phyloP scores from a whole-genome alignment of 2,888 invertebrate species.

The Nomada ruficornis region DNA sequence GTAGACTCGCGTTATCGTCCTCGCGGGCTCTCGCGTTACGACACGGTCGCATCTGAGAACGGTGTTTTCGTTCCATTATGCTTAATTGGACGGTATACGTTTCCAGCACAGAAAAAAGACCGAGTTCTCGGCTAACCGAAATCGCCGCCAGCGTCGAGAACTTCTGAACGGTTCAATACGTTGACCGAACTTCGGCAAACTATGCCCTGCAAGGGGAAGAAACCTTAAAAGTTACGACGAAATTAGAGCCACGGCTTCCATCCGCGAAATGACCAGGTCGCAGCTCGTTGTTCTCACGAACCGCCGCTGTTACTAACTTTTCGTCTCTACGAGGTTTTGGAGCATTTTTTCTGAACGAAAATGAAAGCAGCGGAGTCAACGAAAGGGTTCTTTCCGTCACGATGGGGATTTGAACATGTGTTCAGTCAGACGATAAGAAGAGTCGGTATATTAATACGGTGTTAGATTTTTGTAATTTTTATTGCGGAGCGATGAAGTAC shows the following conservation, averaged over 20 bases:
- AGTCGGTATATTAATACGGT: no score
- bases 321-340: slow-evolving; percentile 51
- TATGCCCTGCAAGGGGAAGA: slow-evolving; percentile 48
- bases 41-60: slow-evolving; percentile 6
- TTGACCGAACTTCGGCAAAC: slow-evolving; percentile 57
- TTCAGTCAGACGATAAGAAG: no score
- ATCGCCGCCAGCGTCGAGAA: slow-evolving; percentile 40
- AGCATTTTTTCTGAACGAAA: slow-evolving; percentile 64
- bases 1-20: slow-evolving; percentile 50
- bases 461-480: no score
- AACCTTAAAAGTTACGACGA: slow-evolving; percentile 66
- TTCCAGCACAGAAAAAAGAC: background rate
- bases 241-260: slow-evolving; percentile 59
- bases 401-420: no score
- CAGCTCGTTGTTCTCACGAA: slow-evolving; percentile 47
- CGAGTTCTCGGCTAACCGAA: slow-evolving; percentile 13
- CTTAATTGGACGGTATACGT: slow-evolving; percentile 53
- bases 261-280: slow-evolving; percentile 12
- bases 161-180: slow-evolving; percentile 53
- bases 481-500: no score
- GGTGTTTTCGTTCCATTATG: slow-evolving; percentile 60
- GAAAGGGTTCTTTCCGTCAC: background rate
- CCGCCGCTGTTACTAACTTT: slow-evolving; percentile 51
- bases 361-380: slow-evolving; percentile 55
- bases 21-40: slow-evolving; percentile 16